These are phyloP conservation scores for Scylla paramamosain DNA, from an alignment of 1,140 invertebrate species.

Conservation along the genomic window DNA sequence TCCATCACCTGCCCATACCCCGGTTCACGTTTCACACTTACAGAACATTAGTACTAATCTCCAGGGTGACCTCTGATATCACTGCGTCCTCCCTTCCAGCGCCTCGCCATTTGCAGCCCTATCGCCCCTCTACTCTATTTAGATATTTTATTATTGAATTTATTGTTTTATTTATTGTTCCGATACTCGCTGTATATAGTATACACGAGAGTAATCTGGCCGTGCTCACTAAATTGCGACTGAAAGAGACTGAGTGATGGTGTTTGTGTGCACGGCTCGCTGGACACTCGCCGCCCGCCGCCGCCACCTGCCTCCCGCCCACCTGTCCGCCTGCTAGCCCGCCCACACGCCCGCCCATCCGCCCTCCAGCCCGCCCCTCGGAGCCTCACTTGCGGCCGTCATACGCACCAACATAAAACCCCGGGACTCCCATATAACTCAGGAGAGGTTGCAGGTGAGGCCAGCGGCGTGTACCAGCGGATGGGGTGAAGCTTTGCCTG, in stretches of 20 bases:
- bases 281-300: background rate
- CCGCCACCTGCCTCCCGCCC: background rate
- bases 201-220: background rate
- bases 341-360: background rate
- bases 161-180: slow-evolving; percentile 15
- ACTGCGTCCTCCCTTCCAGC: background rate
- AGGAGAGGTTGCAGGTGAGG: background rate
- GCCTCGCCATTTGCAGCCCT: background rate
- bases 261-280: background rate
- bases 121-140: background rate
- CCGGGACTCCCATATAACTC: slow-evolving; percentile 26
- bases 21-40: slow-evolving; percentile 13
- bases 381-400: background rate
- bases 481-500: slow-evolving; percentile 47
- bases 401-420: slow-evolving; percentile 1
- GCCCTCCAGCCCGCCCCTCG: background rate
- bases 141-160: slow-evolving; percentile 25
- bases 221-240: background rate
- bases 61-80: background rate
- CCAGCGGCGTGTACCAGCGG: background rate
- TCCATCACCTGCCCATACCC: slow-evolving; percentile 1
- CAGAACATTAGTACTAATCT: slow-evolving; percentile 14
- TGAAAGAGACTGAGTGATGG: slow-evolving; percentile 27
- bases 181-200: background rate
- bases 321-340: background rate